These are phyloP conservation scores for Sinhomidia bicolor DNA, from an alignment of 2,888 invertebrate genomes.

Conservation along the genomic window DNA sequence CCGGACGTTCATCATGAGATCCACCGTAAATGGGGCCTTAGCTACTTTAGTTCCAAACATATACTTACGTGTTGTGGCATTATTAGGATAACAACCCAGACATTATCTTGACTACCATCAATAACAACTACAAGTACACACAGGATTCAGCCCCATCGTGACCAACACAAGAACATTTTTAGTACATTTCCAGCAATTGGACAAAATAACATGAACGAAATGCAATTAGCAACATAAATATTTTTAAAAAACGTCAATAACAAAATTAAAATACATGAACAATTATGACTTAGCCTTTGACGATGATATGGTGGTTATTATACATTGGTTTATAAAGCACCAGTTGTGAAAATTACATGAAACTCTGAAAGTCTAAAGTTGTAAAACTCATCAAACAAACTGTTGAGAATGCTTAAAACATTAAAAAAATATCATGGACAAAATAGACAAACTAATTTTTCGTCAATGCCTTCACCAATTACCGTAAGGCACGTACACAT, in stretches of 20 bases:
- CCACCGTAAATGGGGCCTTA: conserved; percentile 42
- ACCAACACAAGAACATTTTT: not conserved
- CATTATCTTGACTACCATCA: not conserved
- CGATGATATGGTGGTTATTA: conserved; percentile 49
- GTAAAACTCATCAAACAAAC: not conserved
- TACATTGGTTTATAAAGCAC: conserved; percentile 52
- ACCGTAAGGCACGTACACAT: conserved; percentile 41
- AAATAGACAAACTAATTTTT: not conserved
- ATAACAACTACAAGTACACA: not conserved
- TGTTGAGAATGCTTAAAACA: not conserved
- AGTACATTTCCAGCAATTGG: not conserved
- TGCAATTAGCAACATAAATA: not conserved
- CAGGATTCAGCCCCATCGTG: not conserved
- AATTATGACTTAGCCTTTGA: conserved; percentile 34
- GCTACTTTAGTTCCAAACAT: not conserved
- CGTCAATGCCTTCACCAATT: not conserved
- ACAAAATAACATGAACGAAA: not conserved
- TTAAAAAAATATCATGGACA: not conserved
- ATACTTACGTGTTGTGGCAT: not conserved
- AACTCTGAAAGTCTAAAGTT: not conserved
- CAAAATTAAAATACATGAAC: conserved; percentile 33
- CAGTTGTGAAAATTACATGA: conserved; percentile 42
- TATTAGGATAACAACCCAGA: not conserved
- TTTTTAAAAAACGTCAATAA: too few species aligned
- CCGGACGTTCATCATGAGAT: conserved; percentile 44